Conservation (phyloP, 2,113 vertebrate species). For the Eudorcas thomsonii region DNA sequence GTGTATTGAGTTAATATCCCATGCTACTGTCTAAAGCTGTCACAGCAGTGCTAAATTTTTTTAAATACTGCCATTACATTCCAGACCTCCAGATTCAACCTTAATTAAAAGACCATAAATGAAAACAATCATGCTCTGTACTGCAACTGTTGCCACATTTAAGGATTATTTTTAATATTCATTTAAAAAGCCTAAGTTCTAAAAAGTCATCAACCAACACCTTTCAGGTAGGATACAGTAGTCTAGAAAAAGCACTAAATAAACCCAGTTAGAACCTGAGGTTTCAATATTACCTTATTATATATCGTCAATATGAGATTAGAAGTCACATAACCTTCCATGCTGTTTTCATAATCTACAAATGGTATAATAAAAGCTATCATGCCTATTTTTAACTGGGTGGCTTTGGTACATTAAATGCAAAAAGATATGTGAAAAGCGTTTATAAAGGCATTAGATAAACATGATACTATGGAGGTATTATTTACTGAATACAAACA, state of each 20-base stretch:
- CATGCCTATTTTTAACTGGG: background rate
- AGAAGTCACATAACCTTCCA: background rate
- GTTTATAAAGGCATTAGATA: background rate
- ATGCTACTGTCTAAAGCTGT: background rate
- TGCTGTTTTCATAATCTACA: background rate
- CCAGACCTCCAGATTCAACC: background rate
- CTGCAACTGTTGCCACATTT: slow-evolving; percentile 25
- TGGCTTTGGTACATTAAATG: background rate
- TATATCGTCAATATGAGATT: background rate
- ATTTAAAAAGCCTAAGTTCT: background rate
- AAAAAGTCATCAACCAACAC: background rate
- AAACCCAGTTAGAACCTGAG: background rate
- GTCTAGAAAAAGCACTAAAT: background rate
- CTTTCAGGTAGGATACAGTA: background rate
- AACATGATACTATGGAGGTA: background rate
- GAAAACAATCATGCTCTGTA: background rate
- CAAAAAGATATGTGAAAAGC: background rate
- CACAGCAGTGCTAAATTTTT: background rate
- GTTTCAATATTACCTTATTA: background rate
- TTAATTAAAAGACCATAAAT: slow-evolving; percentile 42
- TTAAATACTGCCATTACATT: background rate
- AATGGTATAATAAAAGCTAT: background rate
- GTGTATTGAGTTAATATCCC: background rate
- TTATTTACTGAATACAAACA: background rate
- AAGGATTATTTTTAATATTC: slow-evolving; percentile 23